A percentile compares a stretch with the other conserved stretches of the same genome.
Evolutionary conservation across 2,888 invertebrate species (phyloP).

Genomic region (Zaprionus bogoriensis): DNA sequence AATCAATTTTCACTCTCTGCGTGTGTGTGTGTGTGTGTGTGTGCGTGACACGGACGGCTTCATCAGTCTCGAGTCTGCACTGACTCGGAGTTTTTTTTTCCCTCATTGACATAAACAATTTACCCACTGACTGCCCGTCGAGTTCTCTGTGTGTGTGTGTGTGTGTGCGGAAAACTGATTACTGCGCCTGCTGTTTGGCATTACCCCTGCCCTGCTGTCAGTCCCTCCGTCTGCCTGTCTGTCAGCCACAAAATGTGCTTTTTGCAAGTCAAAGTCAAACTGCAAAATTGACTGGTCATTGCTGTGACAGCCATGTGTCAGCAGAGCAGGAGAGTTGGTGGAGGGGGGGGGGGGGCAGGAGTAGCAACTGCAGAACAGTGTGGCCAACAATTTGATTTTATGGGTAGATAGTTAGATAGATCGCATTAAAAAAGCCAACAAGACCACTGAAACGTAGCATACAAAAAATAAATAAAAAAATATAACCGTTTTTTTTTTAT

Average conservation of each 20-base stretch:
- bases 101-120: background rate
- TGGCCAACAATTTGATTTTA: too few species aligned
- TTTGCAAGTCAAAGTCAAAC: slow-evolving; percentile 20
- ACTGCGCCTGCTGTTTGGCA: slow-evolving; percentile 70
- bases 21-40: slow-evolving; percentile 7
- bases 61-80: slow-evolving; percentile 49
- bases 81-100: slow-evolving; percentile 57
- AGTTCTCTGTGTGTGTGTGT: too few species aligned
- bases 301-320: slow-evolving; percentile 73
- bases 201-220: slow-evolving; percentile 42
- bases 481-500: too few species aligned
- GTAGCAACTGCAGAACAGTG: too few species aligned
- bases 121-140: slow-evolving; percentile 29
- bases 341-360: background rate
- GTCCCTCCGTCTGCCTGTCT: slow-evolving; percentile 6
- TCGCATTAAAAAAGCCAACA: too few species aligned
- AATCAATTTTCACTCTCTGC: slow-evolving; percentile 69
- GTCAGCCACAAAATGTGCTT: slow-evolving; percentile 17
- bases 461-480: too few species aligned
- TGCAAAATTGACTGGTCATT: slow-evolving; percentile 59
- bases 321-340: background rate
- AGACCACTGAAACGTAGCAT: too few species aligned
- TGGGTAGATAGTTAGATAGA: too few species aligned
- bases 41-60: slow-evolving; percentile 61
- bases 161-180: slow-evolving; percentile 71